Percentiles rank a stretch among this genome's conserved stretches.
phyloP scores from a whole-genome alignment of 92 coral and sea anemone species.

The Umimayanthus chanpuru region DNA sequence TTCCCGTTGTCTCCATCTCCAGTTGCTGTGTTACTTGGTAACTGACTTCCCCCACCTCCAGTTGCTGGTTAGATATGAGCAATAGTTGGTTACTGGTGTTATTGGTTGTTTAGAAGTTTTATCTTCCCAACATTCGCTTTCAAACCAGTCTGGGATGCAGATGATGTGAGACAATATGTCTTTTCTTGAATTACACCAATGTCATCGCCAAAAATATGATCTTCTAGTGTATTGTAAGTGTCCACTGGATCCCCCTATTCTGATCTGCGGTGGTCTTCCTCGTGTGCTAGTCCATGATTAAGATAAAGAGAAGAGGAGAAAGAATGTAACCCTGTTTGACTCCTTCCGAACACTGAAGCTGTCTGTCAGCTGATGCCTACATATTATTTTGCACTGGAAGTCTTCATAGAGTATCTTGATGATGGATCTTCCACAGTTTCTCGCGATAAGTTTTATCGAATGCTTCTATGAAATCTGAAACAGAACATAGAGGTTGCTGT shows the following conservation, averaged over 20 bases:
- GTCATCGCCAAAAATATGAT: slow-evolving; percentile 9
- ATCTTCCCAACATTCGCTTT: not conserved
- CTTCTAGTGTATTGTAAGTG: not conserved
- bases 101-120: no score
- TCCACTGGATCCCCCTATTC: not conserved
- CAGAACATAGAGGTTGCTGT: not conserved
- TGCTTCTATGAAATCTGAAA: not conserved
- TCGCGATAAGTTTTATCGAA: not conserved
- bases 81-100: not conserved
- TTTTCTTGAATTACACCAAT: not conserved
- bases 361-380: not conserved
- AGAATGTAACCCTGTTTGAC: not conserved
- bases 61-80: not conserved
- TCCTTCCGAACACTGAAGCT: not conserved
- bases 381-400: no score
- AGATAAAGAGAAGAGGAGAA: slow-evolving; percentile 1
- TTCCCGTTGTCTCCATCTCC: not conserved
- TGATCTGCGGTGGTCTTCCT: not conserved
- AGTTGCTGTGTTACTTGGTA: not conserved
- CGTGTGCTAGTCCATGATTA: not conserved
- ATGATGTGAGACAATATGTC: not conserved
- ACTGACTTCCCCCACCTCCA: no score
- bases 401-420: not conserved
- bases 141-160: not conserved
- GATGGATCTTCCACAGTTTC: not conserved